Conservation (phyloP, 2,797 vertebrate genomes). For the Neomorphus geoffroyi region DNA sequence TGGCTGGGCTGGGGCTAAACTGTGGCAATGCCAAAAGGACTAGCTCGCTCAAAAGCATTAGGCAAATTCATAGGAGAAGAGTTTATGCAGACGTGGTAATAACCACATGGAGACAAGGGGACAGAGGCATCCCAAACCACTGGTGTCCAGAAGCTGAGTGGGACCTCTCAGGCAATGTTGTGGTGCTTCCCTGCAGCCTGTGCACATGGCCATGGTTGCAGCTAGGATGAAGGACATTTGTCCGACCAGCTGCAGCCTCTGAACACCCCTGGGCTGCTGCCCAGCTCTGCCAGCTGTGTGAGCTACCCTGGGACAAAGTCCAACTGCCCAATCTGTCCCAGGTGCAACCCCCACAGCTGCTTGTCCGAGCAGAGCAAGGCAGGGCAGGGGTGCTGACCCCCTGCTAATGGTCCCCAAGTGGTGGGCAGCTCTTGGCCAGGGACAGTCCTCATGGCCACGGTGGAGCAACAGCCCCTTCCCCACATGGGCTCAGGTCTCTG, state of each 20-base stretch:
- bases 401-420: fast-evolving
- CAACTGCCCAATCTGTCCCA: fast-evolving
- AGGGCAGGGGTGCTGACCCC: fast-evolving
- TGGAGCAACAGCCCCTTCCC: neutral
- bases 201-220: fast-evolving
- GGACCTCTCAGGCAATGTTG: fast-evolving
- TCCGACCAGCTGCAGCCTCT: neutral
- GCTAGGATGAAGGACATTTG: neutral
- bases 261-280: neutral
- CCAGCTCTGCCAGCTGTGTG: neutral
- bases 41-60: neutral
- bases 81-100: neutral
- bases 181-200: neutral
- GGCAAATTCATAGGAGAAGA: neutral
- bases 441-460: neutral
- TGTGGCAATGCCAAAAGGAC: too few species aligned
- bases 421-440: neutral
- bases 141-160: neutral
- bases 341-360: neutral
- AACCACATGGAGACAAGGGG: fast-evolving
- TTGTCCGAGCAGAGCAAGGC: fast-evolving
- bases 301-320: too few species aligned
- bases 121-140: neutral
- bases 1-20: too few species aligned
- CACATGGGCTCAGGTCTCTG: fast-evolving